A percentile compares a stretch with the other conserved stretches of the same genome.
Conservation (phyloP, 2,888 invertebrate species). For the Drosophila mimetica region DNA sequence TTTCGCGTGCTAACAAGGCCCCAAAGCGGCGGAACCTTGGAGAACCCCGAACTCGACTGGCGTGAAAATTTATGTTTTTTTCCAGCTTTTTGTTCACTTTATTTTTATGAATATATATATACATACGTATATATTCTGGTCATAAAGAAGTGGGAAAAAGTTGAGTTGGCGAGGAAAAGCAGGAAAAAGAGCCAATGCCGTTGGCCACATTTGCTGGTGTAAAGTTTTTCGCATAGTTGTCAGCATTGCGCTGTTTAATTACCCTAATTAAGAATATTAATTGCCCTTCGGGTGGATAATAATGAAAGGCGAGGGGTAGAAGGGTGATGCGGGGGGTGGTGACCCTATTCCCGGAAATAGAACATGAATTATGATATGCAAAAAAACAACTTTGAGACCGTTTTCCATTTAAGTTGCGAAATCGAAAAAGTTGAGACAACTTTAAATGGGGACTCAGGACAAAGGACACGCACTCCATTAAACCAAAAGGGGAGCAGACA, state of each 20-base stretch:
- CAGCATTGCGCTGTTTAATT: conserved; percentile 83
- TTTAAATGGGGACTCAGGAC: conserved; percentile 52
- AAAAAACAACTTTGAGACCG: conserved; percentile 65
- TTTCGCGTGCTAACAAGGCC: conserved; percentile 73
- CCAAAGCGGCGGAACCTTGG: conserved; percentile 41
- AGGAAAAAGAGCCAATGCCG: conserved; percentile 31
- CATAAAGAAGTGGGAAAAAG: conserved; percentile 15
- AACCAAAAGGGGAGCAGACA: conserved; percentile 54
- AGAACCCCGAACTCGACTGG: conserved; percentile 54
- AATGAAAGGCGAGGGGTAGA: conserved; percentile 2
- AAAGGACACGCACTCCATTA: conserved; percentile 74
- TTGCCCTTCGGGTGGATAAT: conserved; percentile 67
- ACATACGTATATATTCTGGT: conserved; percentile 4
- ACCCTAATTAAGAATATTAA: conserved; percentile 84
- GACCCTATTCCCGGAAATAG: conserved; percentile 56
- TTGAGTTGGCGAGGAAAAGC: conserved; percentile 12
- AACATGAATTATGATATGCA: conserved; percentile 75
- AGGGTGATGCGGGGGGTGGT: too few species aligned
- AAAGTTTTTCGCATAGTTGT: conserved; percentile 83
- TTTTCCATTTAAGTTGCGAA: conserved; percentile 73
- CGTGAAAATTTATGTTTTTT: conserved; percentile 77
- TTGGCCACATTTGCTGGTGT: conserved; percentile 38
- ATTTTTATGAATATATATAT: conserved; percentile 27
- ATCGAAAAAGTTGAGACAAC: conserved; percentile 76
- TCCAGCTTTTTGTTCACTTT: conserved; percentile 44